Conservation (phyloP, 2,888 invertebrate genomes). For the Aleiodes testaceus region DNA sequence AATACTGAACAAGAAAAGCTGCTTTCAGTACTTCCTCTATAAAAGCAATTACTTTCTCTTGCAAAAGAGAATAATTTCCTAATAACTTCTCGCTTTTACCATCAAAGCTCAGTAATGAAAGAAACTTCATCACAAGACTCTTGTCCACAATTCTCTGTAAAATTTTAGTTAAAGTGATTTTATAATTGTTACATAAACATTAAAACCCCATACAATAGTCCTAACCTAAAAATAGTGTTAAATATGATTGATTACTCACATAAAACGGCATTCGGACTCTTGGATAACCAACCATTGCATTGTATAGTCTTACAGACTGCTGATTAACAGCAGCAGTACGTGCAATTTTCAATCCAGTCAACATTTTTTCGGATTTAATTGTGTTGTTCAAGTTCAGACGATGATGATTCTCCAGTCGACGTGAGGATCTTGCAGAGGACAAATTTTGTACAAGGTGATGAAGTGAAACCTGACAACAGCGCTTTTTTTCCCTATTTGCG, state of each 20-base stretch:
- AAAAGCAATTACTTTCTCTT: too few relatives aligned
- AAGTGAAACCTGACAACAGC: constrained; percentile 21
- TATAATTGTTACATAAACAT: constrained; percentile 9
- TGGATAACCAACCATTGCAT: background rate
- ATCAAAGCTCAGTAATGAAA: too few relatives aligned
- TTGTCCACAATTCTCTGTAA: background rate
- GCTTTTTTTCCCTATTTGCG: constrained; percentile 19
- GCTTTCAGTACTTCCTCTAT: too few relatives aligned
- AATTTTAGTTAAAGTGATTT: too few relatives aligned
- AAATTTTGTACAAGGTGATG: background rate
- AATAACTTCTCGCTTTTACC: too few relatives aligned
- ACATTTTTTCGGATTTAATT: constrained; percentile 19
- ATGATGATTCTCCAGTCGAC: background rate
- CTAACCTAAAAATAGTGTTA: constrained; percentile 22
- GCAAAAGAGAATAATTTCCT: too few relatives aligned
- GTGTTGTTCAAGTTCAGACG: background rate
- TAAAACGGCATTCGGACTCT: constrained; percentile 4
- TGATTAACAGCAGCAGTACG: constrained; percentile 18
- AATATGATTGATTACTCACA: constrained; percentile 29
- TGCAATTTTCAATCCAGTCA: constrained; percentile 25
- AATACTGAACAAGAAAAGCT: too few relatives aligned
- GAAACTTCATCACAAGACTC: too few relatives aligned
- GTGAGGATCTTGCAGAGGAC: background rate
- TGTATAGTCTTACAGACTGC: constrained; percentile 18
- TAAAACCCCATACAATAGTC: background rate